Evolutionary conservation across 2,113 vertebrate species (phyloP).

Genomic region (Phyllostomus discolor): DNA sequence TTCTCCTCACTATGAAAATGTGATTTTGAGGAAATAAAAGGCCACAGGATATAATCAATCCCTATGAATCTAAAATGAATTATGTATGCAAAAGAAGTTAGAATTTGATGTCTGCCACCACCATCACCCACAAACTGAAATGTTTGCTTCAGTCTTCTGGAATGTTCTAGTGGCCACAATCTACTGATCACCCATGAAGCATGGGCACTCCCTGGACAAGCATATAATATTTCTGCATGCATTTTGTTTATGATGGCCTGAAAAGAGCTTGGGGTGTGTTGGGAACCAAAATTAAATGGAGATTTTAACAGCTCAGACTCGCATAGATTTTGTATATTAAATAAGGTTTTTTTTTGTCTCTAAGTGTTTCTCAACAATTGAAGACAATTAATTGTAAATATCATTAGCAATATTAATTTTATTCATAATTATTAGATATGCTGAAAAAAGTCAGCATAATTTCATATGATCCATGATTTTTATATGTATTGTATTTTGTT

Average conservation of each 20-base stretch:
- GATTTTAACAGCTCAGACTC: not conserved
- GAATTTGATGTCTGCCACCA: not conserved
- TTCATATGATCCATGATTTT: not conserved
- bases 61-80: not conserved
- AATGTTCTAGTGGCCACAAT: not conserved
- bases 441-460: not conserved
- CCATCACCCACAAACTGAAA: not conserved
- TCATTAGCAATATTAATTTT: not conserved
- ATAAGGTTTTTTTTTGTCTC: not conserved
- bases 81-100: not conserved
- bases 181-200: not conserved
- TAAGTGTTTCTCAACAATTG: not conserved
- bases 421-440: not conserved
- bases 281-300: not conserved
- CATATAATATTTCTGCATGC: not conserved
- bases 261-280: not conserved
- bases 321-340: not conserved
- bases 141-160: not conserved
- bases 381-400: not conserved
- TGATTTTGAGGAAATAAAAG: slow-evolving; percentile 32
- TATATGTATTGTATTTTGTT: not conserved
- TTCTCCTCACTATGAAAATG: not conserved
- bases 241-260: not conserved
- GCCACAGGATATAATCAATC: not conserved
- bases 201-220: fast-evolving